Conservation (phyloP, 2,797 vertebrate species). For the Molossus molossus region DNA sequence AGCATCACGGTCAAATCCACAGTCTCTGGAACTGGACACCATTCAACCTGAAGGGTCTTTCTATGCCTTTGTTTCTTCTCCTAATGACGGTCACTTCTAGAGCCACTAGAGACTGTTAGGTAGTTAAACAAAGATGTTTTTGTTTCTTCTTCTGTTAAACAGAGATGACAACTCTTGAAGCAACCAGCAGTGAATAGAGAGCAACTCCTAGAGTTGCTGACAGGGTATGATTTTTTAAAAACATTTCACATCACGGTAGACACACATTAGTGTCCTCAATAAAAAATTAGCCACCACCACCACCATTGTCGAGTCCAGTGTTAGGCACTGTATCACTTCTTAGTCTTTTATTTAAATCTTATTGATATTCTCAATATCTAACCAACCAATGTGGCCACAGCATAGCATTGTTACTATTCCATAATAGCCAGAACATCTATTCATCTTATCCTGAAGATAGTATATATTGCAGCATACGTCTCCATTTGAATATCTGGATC, state of each 20-base stretch:
- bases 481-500: neutral
- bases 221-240: neutral
- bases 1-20: neutral
- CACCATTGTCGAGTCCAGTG: neutral
- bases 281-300: neutral
- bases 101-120: neutral
- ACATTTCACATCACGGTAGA: neutral
- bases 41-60: constrained; percentile 13
- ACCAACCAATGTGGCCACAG: neutral
- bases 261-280: neutral
- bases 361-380: neutral
- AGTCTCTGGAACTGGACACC: constrained; percentile 30
- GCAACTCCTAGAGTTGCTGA: neutral
- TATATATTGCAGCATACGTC: neutral
- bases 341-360: neutral
- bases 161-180: constrained; percentile 31
- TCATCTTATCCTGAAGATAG: neutral
- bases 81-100: neutral
- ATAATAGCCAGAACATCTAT: neutral
- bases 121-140: constrained; percentile 4
- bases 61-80: neutral
- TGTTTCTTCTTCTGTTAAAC: neutral
- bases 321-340: neutral
- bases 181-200: neutral
- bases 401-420: neutral